Evolutionary conservation across 2,797 vertebrate genomes (phyloP).

Genomic region (Myripristis murdjan): DNA sequence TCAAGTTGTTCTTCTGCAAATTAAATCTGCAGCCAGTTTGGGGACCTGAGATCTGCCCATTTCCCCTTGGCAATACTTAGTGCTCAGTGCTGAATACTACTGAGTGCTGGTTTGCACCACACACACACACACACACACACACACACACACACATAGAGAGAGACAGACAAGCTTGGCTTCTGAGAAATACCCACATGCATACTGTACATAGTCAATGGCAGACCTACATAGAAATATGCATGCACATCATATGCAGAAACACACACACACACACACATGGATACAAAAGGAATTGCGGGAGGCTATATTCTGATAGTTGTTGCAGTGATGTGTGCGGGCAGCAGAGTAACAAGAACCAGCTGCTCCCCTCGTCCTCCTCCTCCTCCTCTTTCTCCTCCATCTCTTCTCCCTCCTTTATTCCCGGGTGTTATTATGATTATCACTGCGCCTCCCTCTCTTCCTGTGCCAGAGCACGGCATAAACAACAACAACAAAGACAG

Average conservation of each 20-base stretch:
- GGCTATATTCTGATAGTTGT: constrained; percentile 62
- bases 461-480: constrained; percentile 47
- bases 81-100: constrained; percentile 31
- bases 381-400: constrained; percentile 42
- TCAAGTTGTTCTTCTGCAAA: constrained; percentile 78
- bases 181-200: not conserved
- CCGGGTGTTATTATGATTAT: constrained; percentile 59
- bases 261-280: constrained; percentile 6
- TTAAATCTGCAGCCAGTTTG: constrained; percentile 79
- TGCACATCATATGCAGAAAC: not conserved
- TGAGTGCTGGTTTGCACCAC: not conserved
- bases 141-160: constrained; percentile 24
- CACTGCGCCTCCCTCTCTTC: constrained; percentile 39
- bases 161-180: not conserved
- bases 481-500: constrained; percentile 54
- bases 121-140: constrained; percentile 23
- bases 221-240: constrained; percentile 12
- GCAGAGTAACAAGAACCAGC: constrained; percentile 70
- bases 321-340: constrained; percentile 65
- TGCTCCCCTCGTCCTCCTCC: constrained; percentile 56
- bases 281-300: constrained; percentile 41
- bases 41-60: constrained; percentile 78
- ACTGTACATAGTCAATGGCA: constrained; percentile 9
- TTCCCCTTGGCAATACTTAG: constrained; percentile 60
- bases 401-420: constrained; percentile 43